A percentile compares a stretch with the other conserved stretches of the same genome.
Evolutionary conservation across 2,888 invertebrate genomes (phyloP).

Genomic region (Hypselothyrea guttata): DNA sequence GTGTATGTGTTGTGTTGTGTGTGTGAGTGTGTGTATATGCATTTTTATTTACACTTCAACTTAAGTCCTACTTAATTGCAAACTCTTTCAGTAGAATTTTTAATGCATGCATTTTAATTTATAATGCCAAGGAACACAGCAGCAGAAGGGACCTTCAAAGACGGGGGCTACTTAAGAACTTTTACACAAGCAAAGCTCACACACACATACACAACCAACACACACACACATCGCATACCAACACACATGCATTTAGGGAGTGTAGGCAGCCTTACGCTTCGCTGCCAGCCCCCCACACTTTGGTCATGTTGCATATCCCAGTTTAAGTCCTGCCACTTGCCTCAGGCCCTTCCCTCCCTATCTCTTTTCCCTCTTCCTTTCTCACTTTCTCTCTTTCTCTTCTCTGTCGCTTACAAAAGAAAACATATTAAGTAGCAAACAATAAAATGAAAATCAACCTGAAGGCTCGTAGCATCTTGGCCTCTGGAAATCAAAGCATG

Average conservation of each 20-base stretch:
- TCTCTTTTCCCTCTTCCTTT: conserved; percentile 1
- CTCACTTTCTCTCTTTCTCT: no score
- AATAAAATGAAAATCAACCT: conserved; percentile 64
- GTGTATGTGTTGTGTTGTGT: conserved; percentile 18
- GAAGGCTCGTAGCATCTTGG: conserved; percentile 13
- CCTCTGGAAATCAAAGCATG: conserved; percentile 15
- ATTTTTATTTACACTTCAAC: conserved; percentile 78
- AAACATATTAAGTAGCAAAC: conserved; percentile 63
- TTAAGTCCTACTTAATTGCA: conserved; percentile 77
- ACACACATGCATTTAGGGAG: conserved; percentile 5
- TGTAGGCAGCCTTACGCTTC: conserved; percentile 40
- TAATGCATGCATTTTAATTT: conserved; percentile 80
- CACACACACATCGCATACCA: conserved; percentile 11
- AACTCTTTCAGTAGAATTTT: conserved; percentile 77
- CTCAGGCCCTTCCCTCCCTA: conserved; percentile 6
- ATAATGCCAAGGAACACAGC: conserved; percentile 68
- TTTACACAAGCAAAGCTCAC: conserved; percentile 9
- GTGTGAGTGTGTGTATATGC: conserved; percentile 37
- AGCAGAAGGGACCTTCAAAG: no score
- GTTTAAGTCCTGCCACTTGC: conserved; percentile 56
- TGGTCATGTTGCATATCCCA: conserved; percentile 58
- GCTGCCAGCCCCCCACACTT: conserved; percentile 63
- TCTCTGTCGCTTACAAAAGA: conserved; percentile 31
- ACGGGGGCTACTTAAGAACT: conserved; percentile 43
- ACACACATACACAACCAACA: conserved; percentile 17